Percentiles rank a stretch among this genome's conserved stretches.
Evolutionary conservation across 1,140 invertebrate species (phyloP).

Genomic region (Streblospio benedicti): DNA sequence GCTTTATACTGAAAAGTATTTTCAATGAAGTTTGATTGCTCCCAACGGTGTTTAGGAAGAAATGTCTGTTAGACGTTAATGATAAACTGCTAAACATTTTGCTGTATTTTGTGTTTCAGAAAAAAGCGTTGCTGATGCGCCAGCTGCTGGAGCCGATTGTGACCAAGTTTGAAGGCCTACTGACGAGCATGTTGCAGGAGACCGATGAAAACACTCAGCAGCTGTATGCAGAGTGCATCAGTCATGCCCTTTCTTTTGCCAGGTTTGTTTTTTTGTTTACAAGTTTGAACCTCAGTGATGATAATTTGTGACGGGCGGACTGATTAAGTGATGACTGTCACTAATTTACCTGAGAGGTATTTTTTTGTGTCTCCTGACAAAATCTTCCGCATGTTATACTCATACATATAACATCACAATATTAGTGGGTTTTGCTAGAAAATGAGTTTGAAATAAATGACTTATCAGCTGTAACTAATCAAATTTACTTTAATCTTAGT

Average conservation of each 20-base stretch:
- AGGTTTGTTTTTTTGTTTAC: conserved; percentile 31
- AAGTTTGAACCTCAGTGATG: not conserved
- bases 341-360: not conserved
- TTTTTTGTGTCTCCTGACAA: not conserved
- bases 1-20: too few species aligned
- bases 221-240: conserved; percentile 46
- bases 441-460: not conserved
- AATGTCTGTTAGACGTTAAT: too few species aligned
- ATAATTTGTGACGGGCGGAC: not conserved
- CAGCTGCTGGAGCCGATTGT: conserved; percentile 48
- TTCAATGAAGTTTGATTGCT: too few species aligned
- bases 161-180: conserved; percentile 41
- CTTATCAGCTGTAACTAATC: not conserved
- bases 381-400: not conserved
- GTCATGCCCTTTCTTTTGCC: conserved; percentile 52
- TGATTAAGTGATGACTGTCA: not conserved
- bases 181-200: conserved; percentile 38
- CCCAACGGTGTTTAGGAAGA: too few species aligned
- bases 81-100: too few species aligned
- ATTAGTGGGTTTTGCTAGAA: not conserved
- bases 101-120: conserved; percentile 27
- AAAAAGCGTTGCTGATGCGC: conserved; percentile 46
- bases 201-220: conserved; percentile 37
- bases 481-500: too few species aligned
- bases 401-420: not conserved